A percentile compares a stretch with the other conserved stretches of the same genome.
Conservation (phyloP, 2,113 vertebrate species). For the Rhabdomys dilectus region DNA sequence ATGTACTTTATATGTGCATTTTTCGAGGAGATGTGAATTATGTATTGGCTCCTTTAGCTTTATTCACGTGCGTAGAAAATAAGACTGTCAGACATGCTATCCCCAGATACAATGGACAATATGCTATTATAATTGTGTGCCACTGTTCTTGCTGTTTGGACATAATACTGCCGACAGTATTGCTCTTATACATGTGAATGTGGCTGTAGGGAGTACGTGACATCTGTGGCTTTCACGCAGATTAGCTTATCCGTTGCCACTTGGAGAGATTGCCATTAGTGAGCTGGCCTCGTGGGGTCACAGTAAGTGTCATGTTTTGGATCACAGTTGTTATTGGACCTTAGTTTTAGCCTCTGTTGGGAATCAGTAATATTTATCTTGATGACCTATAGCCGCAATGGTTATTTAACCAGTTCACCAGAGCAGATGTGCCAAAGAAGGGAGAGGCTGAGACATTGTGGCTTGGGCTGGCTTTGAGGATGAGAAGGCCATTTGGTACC, state of each 20-base stretch:
- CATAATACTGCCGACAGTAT: conserved; percentile 74
- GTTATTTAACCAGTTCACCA: conserved; percentile 35
- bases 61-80: conserved; percentile 68
- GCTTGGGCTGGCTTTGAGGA: background rate
- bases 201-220: conserved; percentile 67
- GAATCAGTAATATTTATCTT: conserved; percentile 67
- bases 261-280: conserved; percentile 59
- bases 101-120: conserved; percentile 73
- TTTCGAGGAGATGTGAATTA: conserved; percentile 69
- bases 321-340: conserved; percentile 63
- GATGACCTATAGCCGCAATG: conserved; percentile 56
- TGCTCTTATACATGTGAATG: conserved; percentile 74
- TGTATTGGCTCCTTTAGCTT: conserved; percentile 65
- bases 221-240: conserved; percentile 77
- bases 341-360: conserved; percentile 52
- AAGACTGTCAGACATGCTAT: conserved; percentile 66
- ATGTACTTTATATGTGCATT: conserved; percentile 31
- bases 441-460: background rate
- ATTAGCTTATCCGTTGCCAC: conserved; percentile 73
- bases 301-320: conserved; percentile 68
- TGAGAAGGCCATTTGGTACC: background rate
- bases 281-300: conserved; percentile 65
- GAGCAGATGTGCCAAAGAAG: conserved; percentile 58
- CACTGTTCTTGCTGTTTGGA: conserved; percentile 75
- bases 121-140: conserved; percentile 73